phyloP scores from a whole-genome alignment of 2,888 invertebrate genomes.

The Smittia sp. region DNA sequence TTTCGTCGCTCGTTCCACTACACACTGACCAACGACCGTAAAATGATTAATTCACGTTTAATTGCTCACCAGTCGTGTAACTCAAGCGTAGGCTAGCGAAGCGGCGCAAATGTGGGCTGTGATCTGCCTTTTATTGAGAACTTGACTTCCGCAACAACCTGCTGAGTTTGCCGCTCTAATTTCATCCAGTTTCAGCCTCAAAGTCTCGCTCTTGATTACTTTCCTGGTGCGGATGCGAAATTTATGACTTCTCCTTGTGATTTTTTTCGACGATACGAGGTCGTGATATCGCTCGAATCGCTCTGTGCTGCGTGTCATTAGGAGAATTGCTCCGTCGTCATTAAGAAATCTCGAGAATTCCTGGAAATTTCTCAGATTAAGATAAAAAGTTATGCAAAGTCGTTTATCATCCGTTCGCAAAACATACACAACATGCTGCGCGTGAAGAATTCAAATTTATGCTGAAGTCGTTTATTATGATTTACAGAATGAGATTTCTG shows the following conservation, averaged over 20 bases:
- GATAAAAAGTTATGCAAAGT: neutral
- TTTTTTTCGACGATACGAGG: neutral
- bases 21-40: neutral
- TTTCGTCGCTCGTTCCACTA: neutral
- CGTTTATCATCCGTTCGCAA: conserved; percentile 1
- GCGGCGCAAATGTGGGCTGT: neutral
- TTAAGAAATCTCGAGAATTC: neutral
- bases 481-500: neutral
- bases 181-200: neutral
- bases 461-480: neutral
- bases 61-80: neutral
- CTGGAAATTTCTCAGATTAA: neutral
- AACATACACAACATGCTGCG: neutral
- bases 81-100: neutral
- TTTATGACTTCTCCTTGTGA: neutral
- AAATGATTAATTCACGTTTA: neutral
- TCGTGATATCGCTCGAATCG: neutral
- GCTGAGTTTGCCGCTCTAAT: neutral
- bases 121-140: neutral
- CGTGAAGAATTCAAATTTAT: neutral
- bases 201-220: neutral
- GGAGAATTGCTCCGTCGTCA: neutral
- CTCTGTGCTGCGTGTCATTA: neutral
- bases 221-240: neutral
- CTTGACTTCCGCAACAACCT: neutral